Evolutionary conservation across 1,140 invertebrate species (phyloP).

Genomic region (Rhysida immarginata): DNA sequence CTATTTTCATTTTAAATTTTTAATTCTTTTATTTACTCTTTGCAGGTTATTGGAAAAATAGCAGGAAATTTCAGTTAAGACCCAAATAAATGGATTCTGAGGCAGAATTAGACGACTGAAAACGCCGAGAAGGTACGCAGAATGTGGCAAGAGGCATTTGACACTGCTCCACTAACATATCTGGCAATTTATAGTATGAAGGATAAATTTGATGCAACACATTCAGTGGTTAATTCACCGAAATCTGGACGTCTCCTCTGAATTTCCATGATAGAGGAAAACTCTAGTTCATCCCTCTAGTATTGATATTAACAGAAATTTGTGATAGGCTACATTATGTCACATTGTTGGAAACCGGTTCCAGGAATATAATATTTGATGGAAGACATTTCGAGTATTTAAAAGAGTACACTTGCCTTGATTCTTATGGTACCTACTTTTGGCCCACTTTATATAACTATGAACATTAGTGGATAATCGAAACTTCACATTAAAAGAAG

Average conservation of each 20-base stretch:
- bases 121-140: too few relatives aligned
- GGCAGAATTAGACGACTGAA: not conserved
- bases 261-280: not conserved
- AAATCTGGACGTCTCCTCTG: not conserved
- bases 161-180: not conserved
- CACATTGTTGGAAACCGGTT: not conserved
- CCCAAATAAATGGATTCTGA: not conserved
- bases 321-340: not conserved
- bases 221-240: not conserved
- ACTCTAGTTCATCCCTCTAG: not conserved
- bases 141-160: not conserved
- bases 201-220: not conserved
- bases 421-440: not conserved
- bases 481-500: too few relatives aligned
- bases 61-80: not conserved
- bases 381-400: not conserved
- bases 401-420: not conserved
- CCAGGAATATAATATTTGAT: not conserved
- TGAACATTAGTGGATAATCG: too few relatives aligned
- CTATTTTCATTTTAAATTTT: not conserved
- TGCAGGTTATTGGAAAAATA: not conserved
- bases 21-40: not conserved
- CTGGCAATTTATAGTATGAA: not conserved
- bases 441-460: not conserved
- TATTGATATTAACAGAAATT: not conserved